These are phyloP conservation scores for Bolinopsis microptera DNA, from an alignment of 37 sponge, comb jelly and placozoan genomes.

Conservation along the genomic window DNA sequence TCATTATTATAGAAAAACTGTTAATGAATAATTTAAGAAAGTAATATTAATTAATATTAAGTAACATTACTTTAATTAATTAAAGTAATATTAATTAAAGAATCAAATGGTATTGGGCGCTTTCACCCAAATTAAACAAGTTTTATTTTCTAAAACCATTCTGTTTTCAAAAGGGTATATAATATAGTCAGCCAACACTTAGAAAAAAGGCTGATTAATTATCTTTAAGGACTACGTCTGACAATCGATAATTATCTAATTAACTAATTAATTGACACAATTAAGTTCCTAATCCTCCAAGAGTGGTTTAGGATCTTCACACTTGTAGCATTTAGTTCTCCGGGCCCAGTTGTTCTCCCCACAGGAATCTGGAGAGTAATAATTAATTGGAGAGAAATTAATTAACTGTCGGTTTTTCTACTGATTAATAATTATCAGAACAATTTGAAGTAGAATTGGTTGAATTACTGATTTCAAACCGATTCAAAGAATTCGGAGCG, in stretches of 20 bases:
- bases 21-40: background rate
- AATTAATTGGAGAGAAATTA: no score
- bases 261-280: background rate
- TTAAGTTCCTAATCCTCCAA: background rate
- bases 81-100: background rate
- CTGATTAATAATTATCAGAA: no score
- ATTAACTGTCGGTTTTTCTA: no score
- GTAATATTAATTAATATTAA: no score
- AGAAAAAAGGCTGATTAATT: no score
- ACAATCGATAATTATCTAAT: background rate
- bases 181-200: no score
- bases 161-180: background rate
- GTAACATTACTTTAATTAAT: no score
- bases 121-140: background rate
- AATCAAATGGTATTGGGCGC: background rate
- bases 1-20: background rate
- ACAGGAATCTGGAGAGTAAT: background rate
- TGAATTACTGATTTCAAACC: no score
- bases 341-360: conserved; percentile 51
- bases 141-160: background rate
- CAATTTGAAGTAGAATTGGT: no score
- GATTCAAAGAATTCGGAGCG: no score
- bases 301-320: conserved; percentile 17
- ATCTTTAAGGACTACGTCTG: background rate
- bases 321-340: conserved; percentile 24